Evolutionary conservation across 1,140 invertebrate species (phyloP).

Genomic region (Ptiloglossa arizonensis): DNA sequence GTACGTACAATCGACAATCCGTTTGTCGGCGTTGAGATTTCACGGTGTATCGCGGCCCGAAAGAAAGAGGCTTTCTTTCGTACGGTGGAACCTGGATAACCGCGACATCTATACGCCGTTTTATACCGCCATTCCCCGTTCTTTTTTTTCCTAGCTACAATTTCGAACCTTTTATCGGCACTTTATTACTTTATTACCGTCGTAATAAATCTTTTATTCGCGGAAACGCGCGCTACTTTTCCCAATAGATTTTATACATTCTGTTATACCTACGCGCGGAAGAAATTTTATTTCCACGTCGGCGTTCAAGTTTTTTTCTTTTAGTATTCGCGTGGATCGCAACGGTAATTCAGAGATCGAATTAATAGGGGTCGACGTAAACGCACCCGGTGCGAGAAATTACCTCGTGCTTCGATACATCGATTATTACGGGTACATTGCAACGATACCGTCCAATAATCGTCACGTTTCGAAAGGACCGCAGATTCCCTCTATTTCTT

Average conservation of each 20-base stretch:
- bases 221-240: not conserved
- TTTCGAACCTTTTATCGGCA: not conserved
- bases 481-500: too few species aligned
- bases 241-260: not conserved
- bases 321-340: too few species aligned
- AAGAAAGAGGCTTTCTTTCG: not conserved
- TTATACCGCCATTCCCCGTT: not conserved
- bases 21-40: constrained; percentile 14
- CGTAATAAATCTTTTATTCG: constrained; percentile 13
- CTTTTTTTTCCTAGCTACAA: not conserved
- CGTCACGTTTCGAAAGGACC: not conserved
- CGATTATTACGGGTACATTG: too few species aligned
- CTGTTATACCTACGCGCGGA: not conserved
- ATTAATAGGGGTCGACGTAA: too few species aligned
- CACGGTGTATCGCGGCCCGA: not conserved
- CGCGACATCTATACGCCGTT: not conserved
- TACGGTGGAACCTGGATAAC: not conserved
- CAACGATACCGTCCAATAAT: not conserved
- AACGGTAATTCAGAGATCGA: too few species aligned
- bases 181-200: constrained; percentile 26
- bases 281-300: not conserved
- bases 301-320: too few species aligned
- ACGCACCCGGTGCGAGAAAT: too few species aligned
- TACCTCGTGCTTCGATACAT: too few species aligned
- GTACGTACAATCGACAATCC: constrained; percentile 25